These are phyloP conservation scores for Tachyglossus aculeatus DNA, from an alignment of 2,797 vertebrate genomes.

Conservation along the genomic window DNA sequence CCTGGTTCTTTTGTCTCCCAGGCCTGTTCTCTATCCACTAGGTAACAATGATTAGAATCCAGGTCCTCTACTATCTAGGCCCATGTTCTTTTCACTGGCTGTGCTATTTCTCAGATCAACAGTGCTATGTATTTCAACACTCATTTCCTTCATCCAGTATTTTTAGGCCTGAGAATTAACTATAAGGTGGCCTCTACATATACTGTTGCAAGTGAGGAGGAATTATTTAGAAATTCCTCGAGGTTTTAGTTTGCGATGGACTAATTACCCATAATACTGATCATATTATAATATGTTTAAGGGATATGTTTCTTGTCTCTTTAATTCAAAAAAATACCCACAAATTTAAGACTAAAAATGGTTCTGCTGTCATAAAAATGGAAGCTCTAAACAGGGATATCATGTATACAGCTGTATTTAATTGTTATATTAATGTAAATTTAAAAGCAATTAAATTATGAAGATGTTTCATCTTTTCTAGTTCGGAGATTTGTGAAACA, in stretches of 20 bases:
- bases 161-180: neutral
- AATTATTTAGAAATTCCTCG: neutral
- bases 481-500: slow-evolving; percentile 56
- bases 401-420: slow-evolving; percentile 37
- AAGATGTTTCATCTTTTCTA: slow-evolving; percentile 67
- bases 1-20: too few relatives aligned
- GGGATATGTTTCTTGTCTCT: slow-evolving; percentile 1
- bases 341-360: slow-evolving; percentile 40
- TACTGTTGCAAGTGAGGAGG: neutral
- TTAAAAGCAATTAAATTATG: slow-evolving; percentile 68
- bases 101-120: too few relatives aligned
- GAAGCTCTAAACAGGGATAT: slow-evolving; percentile 38
- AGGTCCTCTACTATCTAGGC: too few relatives aligned
- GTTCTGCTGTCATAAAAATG: slow-evolving; percentile 39
- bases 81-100: too few relatives aligned
- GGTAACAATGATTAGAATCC: too few relatives aligned
- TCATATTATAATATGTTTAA: neutral
- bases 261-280: neutral
- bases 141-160: neutral
- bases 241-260: neutral
- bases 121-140: too few relatives aligned
- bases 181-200: neutral
- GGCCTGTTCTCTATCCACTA: too few relatives aligned
- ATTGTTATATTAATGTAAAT: slow-evolving; percentile 66
- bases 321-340: slow-evolving; percentile 12